Conservation (phyloP, 2,113 vertebrate species). For the Podilymbus podiceps region DNA sequence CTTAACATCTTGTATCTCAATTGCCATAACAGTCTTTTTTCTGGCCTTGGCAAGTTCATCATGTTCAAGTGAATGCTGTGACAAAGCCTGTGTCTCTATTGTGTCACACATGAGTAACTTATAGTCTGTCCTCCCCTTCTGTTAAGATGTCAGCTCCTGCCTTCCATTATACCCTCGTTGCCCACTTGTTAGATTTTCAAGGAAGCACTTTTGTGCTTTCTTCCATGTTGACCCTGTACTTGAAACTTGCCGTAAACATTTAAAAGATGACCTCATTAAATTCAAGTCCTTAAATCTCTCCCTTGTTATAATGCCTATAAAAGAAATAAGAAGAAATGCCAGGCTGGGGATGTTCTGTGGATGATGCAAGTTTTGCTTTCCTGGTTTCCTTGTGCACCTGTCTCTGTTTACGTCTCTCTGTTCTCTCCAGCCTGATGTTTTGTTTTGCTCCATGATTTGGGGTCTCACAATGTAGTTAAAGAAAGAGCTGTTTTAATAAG, state of each 20-base stretch:
- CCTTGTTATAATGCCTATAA: neutral
- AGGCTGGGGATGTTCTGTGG: neutral
- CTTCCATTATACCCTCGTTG: neutral
- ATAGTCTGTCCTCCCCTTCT: neutral
- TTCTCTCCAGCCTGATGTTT: neutral
- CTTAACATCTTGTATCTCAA: neutral
- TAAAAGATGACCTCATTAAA: conserved; percentile 10
- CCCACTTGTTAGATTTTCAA: neutral
- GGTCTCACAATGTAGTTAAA: neutral
- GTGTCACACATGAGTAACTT: neutral
- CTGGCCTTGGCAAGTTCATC: neutral
- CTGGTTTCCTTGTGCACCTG: neutral
- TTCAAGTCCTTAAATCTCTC: neutral
- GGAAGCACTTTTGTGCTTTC: neutral
- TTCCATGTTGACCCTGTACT: neutral
- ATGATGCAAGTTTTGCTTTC: neutral
- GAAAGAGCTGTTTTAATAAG: neutral
- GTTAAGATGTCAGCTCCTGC: neutral
- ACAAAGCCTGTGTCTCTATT: neutral
- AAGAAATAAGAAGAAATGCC: neutral
- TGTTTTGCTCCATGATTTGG: neutral
- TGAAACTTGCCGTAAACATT: neutral
- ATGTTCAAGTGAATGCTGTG: neutral
- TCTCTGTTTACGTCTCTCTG: neutral
- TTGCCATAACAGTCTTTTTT: neutral